Evolutionary conservation across 1,140 invertebrate species (phyloP).

Genomic region (Matsumurasca onukii): DNA sequence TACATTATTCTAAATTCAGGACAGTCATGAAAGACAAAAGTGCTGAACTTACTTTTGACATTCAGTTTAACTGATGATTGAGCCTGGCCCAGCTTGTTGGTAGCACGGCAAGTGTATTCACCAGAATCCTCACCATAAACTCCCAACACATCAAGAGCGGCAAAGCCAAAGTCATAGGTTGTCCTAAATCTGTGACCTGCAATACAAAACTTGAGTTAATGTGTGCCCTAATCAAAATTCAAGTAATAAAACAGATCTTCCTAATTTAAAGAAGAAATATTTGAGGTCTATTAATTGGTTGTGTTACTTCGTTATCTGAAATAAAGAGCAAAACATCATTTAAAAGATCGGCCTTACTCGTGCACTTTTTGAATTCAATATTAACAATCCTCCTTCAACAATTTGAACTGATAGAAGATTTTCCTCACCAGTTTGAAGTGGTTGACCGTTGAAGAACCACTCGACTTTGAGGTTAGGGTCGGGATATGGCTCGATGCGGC

Average conservation of each 20-base stretch:
- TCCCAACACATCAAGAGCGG: conserved; percentile 87
- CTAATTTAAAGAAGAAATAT: conserved; percentile 34
- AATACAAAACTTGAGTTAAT: no score
- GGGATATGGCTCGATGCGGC: conserved; percentile 92
- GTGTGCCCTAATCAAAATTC: conserved; percentile 52
- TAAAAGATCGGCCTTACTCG: no score
- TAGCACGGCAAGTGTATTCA: conserved; percentile 86
- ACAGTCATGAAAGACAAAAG: no score
- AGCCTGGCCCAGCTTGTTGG: conserved; percentile 83
- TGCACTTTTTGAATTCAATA: no score
- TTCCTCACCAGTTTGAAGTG: conserved; percentile 68
- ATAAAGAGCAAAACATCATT: no score
- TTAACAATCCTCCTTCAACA: no score
- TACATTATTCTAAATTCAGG: no score
- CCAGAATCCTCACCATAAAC: conserved; percentile 94
- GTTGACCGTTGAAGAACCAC: conserved; percentile 93
- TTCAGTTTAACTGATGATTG: conserved; percentile 76
- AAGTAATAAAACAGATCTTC: neutral
- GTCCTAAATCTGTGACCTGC: conserved; percentile 86
- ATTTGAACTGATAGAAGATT: neutral
- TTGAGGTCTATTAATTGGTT: no score
- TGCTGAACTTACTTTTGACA: conserved; percentile 81
- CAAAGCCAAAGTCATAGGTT: conserved; percentile 93
- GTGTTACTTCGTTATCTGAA: no score
- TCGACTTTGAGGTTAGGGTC: conserved; percentile 91